Base-by-base conservation (phyloP, 2,888 invertebrate genomes). In the Torymus aiolomorphi region DNA sequence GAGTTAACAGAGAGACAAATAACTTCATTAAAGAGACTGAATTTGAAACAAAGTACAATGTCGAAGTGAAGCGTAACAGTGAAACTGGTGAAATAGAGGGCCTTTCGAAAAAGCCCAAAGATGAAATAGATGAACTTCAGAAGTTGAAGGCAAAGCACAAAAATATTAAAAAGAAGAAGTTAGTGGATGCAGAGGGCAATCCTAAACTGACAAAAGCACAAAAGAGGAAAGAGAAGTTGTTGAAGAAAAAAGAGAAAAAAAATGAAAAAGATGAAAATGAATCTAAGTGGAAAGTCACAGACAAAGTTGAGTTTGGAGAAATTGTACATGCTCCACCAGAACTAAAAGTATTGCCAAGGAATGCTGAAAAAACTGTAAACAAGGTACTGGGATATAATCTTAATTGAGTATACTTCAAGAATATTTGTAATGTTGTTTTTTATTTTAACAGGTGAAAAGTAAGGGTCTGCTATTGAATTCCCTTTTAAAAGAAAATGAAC, bases 241-340 rank as follows among this genome's bases (percentile, higher is more conserved):
- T 91, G 49, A 87, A 89, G 10, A 92, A 92, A 81, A 92, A 92
- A 85, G 86, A 91, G 59, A 90, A 91, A 86, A 88, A 90, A 84
- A 74, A 86, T 69, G 85, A 89, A 59, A 86, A 89, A 24, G 86
- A 88, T 75, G 83, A 87, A 1, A 90, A 91, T 56, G 93, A 93
- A 71, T 93, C 93, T 86, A 90, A 90, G 80, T 31, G 31, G 31
- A 92, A 85, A 14, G 87, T 88, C 42, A 83, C 83, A 67, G 96
- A 96, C 89, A 91, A 92, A 66, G 92, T 96, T 24, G 88, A 92
- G 86, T 96, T 96, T 91, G 96, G 96, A 0, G 96, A 96, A 87
- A 92, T 94, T 70, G 94, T 92, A 2, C 94, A 95, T 89, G 95
- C 93, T 71, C 96, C 96, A 76, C 96, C 96, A 52, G 89, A 92